phyloP scores from a whole-genome alignment of 1,140 invertebrate genomes.

The Drosophila ananassae region DNA sequence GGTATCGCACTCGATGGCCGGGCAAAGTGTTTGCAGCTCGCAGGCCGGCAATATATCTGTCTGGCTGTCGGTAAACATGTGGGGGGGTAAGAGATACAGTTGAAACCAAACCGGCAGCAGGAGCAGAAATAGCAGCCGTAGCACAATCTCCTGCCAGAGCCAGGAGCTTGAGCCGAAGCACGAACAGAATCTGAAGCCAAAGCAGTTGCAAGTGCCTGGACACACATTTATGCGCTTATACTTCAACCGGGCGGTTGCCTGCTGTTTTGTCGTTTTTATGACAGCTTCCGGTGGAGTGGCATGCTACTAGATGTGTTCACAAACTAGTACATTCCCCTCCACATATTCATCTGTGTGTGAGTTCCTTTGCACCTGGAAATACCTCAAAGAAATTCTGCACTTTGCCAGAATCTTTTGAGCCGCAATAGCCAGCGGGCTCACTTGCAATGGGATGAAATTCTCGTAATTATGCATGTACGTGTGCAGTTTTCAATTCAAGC shows the following conservation, averaged over 20 bases:
- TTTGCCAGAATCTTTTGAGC: slow-evolving; percentile 1
- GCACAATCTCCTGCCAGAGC: neutral
- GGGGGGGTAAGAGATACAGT: slow-evolving; percentile 5
- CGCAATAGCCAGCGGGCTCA: slow-evolving; percentile 34
- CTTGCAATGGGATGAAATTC: slow-evolving; percentile 22
- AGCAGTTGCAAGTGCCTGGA: slow-evolving; percentile 59
- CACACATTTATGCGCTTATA: slow-evolving; percentile 68
- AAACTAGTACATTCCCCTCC: slow-evolving; percentile 24
- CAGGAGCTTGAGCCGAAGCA: slow-evolving; percentile 9
- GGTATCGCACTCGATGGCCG: slow-evolving; percentile 32
- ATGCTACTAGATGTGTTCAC: slow-evolving; percentile 63
- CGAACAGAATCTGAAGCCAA: neutral
- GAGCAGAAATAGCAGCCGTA: neutral
- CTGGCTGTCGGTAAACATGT: slow-evolving; percentile 67
- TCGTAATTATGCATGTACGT: neutral
- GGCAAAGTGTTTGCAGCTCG: slow-evolving; percentile 53
- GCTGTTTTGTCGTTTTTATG: slow-evolving; percentile 62
- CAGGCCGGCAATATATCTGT: slow-evolving; percentile 63
- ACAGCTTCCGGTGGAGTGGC: slow-evolving; percentile 68
- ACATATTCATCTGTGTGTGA: slow-evolving; percentile 9
- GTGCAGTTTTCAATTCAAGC: slow-evolving; percentile 3
- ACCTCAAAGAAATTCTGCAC: slow-evolving; percentile 15
- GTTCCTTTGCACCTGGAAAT: slow-evolving; percentile 30
- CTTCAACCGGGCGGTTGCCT: slow-evolving; percentile 23
- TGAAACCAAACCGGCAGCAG: slow-evolving; percentile 7